phyloP scores from a whole-genome alignment of 2,888 invertebrate genomes.

The Acheta domesticus region DNA sequence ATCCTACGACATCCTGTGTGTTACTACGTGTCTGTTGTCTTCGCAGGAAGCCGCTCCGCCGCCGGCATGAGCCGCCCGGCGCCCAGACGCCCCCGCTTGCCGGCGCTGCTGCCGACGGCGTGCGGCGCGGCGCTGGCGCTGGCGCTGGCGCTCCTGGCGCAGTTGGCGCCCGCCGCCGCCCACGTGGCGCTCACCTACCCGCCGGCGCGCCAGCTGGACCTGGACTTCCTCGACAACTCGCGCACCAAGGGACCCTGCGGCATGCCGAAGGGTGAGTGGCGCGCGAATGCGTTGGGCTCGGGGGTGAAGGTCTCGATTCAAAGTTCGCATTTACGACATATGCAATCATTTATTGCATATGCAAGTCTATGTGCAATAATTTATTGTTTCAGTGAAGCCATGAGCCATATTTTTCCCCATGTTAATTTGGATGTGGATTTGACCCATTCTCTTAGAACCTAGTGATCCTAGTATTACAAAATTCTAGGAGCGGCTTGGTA shows the following conservation, averaged over 20 bases:
- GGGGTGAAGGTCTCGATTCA: not conserved
- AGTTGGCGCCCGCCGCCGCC: conserved; percentile 18
- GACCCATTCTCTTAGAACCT: no score
- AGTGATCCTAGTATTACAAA: no score
- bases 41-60: no score
- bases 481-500: no score
- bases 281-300: not conserved
- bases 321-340: not conserved
- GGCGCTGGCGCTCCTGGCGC: not conserved
- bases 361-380: no score
- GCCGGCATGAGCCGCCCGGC: no score
- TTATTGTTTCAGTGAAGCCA: no score
- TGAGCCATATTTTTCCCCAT: no score
- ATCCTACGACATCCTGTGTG: no score
- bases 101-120: conserved; percentile 24
- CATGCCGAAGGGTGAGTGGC: conserved; percentile 82
- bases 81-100: not conserved
- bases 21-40: no score
- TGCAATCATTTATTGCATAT: no score
- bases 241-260: conserved; percentile 90
- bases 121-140: not conserved
- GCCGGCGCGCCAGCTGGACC: conserved; percentile 79
- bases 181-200: conserved; percentile 90
- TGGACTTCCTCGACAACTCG: conserved; percentile 89
- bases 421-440: no score